Conservation (phyloP, 2,888 invertebrate species). For the Agrypnus murinus region DNA sequence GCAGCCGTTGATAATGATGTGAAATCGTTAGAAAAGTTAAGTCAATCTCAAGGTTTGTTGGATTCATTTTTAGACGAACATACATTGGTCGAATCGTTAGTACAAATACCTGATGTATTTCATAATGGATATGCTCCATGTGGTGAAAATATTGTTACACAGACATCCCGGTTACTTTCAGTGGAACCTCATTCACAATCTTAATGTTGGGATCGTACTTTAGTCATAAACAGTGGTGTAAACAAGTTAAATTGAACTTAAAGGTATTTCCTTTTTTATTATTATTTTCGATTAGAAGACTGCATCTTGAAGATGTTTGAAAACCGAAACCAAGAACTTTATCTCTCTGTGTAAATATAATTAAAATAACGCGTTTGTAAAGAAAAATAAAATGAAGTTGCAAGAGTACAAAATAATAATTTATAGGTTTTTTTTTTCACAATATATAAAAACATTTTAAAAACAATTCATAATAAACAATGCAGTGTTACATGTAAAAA, state of each 20-base stretch:
- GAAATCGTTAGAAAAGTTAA: conserved; percentile 81
- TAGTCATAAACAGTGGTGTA: conserved; percentile 33
- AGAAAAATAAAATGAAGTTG: conserved; percentile 19
- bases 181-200: conserved; percentile 56
- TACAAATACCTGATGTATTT: conserved; percentile 72
- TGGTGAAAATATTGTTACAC: conserved; percentile 64
- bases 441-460: conserved; percentile 22
- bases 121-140: conserved; percentile 71
- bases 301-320: conserved; percentile 40
- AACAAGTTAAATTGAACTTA: conserved; percentile 41
- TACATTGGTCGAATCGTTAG: conserved; percentile 70
- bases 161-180: conserved; percentile 54
- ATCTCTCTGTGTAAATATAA: conserved; percentile 38
- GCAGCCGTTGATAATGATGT: conserved; percentile 85
- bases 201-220: conserved; percentile 41
- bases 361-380: conserved; percentile 20
- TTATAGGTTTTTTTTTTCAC: conserved; percentile 34
- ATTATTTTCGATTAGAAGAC: conserved; percentile 35
- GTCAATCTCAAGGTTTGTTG: conserved; percentile 75
- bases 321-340: conserved; percentile 29
- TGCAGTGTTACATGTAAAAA: background rate
- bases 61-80: conserved; percentile 80
- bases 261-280: conserved; percentile 44
- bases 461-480: background rate
- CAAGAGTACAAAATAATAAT: conserved; percentile 42